Base-by-base conservation (phyloP, 2,888 invertebrate species). In the Xestia xanthographa region DNA sequence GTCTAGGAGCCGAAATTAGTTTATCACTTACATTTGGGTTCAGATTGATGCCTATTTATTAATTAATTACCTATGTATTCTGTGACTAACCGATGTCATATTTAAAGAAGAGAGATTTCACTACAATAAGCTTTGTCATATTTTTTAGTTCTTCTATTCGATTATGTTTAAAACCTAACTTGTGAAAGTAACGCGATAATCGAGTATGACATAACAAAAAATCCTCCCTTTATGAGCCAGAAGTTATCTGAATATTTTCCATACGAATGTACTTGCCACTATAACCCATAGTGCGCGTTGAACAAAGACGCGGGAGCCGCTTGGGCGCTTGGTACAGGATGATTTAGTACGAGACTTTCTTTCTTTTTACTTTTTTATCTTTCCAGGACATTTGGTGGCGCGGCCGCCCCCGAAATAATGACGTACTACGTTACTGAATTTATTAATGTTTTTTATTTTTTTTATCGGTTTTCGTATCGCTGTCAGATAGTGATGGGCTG, bases 321-420 rank as follows among this genome's bases (percentile, higher is more conserved):
- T 38, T n/a, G 62, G 41, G n/a, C 77, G 86, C 78, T 77, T 83
- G 83, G 77, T 83, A 85, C 84, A 84, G 75, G 34, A 83, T 88
- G 90, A 90, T 91, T 91, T 90, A 89, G 83, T 80, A 83, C 78
- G 81, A 75, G 83, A 83, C 80, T 84, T 87, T 87, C 88, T 85
- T 87, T 88, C 83, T 84, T 86, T 87, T 88, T 88, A 85, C 82
- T 86, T 87, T 86, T 90, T 91, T 91, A 91, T 91, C 91, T 91
- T 91, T 91, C 89, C 90, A 86, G 87, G 77, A 91, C 91, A 91
- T 90, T 91, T 89, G 87, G 83, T 84, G 79, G 83, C 75, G 85
- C 74, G 77, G 79, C 75, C 80, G 79, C 76, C 75, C 69, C 80
- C 71, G 41, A 86, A 86, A 78, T 86, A 82, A 85, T 80, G 87